Evolutionary conservation across 1,140 invertebrate genomes (phyloP).

Genomic region (Atta texana): DNA sequence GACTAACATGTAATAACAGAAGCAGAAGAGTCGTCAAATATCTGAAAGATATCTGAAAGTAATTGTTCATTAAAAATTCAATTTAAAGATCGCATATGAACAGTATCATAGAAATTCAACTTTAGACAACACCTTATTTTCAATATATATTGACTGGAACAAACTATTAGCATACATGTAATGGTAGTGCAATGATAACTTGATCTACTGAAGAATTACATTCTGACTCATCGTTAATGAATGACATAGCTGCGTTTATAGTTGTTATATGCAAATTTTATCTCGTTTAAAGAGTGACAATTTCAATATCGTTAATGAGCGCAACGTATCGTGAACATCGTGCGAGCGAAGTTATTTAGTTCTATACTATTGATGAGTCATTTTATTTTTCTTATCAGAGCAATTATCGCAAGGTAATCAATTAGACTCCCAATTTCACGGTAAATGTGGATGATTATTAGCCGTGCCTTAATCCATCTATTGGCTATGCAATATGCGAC

Average conservation of each 20-base stretch:
- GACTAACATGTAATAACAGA: background rate
- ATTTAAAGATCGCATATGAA: background rate
- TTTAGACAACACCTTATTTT: conserved; percentile 34
- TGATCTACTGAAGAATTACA: background rate
- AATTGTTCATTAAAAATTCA: background rate
- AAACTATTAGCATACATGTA: conserved; percentile 4
- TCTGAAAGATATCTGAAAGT: background rate
- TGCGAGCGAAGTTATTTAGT: conserved; percentile 21
- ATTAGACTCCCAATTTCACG: conserved; percentile 51
- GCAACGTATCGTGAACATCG: background rate
- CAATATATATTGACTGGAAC: background rate
- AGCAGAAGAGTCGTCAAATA: background rate
- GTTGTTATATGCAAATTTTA: conserved; percentile 44
- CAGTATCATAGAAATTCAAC: background rate
- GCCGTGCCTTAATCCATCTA: conserved; percentile 53
- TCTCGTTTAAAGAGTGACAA: conserved; percentile 18
- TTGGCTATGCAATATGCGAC: conserved; percentile 22
- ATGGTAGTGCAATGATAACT: conserved; percentile 23
- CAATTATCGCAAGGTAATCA: conserved; percentile 53
- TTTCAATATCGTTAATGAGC: conserved; percentile 45
- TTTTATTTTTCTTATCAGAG: conserved; percentile 17
- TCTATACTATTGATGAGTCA: conserved; percentile 34
- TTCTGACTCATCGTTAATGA: conserved; percentile 24
- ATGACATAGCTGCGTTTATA: conserved; percentile 19
- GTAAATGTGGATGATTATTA: conserved; percentile 34